Evolutionary conservation across 2,113 vertebrate genomes (phyloP).

Genomic region (Cyprinodon variegatus): DNA sequence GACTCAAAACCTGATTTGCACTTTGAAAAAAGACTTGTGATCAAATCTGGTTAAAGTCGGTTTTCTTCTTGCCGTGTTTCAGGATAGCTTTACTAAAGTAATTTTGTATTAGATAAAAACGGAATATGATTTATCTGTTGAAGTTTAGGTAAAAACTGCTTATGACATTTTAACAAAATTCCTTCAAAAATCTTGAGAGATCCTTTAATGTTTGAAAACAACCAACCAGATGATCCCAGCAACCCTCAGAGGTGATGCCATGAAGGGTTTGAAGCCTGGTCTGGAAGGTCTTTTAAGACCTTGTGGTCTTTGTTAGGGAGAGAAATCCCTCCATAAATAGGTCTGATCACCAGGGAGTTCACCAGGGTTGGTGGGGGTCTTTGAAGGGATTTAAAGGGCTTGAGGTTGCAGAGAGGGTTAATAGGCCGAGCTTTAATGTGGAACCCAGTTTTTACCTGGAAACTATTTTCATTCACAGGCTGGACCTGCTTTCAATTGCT

Average conservation of each 20-base stretch:
- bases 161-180: background rate
- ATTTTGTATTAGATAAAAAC: background rate
- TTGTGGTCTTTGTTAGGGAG: constrained; percentile 43
- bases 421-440: constrained; percentile 52
- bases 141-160: background rate
- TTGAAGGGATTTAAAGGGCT: constrained; percentile 39
- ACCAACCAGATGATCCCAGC: constrained; percentile 26
- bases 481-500: constrained; percentile 43
- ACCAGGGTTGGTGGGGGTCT: constrained; percentile 54
- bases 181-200: background rate
- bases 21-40: background rate
- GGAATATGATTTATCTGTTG: background rate
- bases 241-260: constrained; percentile 42
- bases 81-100: background rate
- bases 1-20: background rate
- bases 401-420: constrained; percentile 33
- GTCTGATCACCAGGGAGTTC: constrained; percentile 53
- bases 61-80: background rate
- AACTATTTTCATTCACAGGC: constrained; percentile 53
- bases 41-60: background rate
- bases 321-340: constrained; percentile 62
- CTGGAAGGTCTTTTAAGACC: constrained; percentile 18
- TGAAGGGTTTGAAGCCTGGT: constrained; percentile 36
- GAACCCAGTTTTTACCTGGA: constrained; percentile 40
- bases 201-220: constrained; percentile 13